Evolutionary conservation across 1,140 invertebrate species (phyloP), one percentile per base, ranked within the genome.

Genomic region (Pseudachorutes palmiensis): DNA sequence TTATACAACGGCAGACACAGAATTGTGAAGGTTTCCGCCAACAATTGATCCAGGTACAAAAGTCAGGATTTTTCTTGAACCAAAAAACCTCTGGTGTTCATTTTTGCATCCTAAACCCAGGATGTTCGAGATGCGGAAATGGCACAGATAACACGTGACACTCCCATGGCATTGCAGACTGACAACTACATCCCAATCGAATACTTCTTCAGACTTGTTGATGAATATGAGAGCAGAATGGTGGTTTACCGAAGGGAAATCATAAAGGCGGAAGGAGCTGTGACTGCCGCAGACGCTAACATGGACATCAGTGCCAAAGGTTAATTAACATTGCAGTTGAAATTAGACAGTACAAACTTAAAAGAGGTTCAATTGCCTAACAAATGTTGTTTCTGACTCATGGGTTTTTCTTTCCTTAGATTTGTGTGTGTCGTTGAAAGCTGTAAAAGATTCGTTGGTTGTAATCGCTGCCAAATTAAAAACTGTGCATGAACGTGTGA

Each of bases 401-500:
- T 55, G 9, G 24, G 24, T 22, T 24, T 55, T 55, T 45, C 36
- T 45, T 45, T 45, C 9, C 36, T 45, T 45, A 55, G 51, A 55
- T 24, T 55, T 55, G 24, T 55, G 51, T 22, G 5, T 55, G 51
- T 55, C 51, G 5, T 55, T 55, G 51, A 55, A 55, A 55, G 9
- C 51, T 16, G 51, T 55, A 26, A 55, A 55, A 26, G 51, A 55
- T 24, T 55, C 51, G 9, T 22, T 55, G 14, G 14, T 55, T 16
- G 24, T 55, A 55, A 55, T 55, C 24, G 51, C 51, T 55, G 51
- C 51, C 12, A 55, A 55, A 55, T 9, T 55, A 5, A 55, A 55
- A 24, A 55, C 51, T 5, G 5, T 55, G 3, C 51, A 55, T 26
- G 51, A 55, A 22, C 51, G 51, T 55, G 51, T 55, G 5, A 55